Conservation (phyloP, 2,113 vertebrate species). For the Sinosuthora webbiana region DNA sequence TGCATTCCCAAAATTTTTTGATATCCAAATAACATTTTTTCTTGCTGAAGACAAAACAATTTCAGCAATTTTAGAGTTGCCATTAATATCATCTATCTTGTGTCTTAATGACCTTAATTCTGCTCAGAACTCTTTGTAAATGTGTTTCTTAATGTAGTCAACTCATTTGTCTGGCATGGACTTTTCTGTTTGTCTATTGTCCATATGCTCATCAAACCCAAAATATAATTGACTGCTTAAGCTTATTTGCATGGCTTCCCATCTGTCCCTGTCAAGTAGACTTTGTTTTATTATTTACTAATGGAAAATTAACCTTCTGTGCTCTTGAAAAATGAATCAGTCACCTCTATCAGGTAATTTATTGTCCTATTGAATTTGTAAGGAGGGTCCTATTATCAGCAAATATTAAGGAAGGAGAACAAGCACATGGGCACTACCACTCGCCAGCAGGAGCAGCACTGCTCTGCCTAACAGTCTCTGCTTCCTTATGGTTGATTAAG, state of each 20-base stretch:
- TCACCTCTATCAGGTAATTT: not conserved
- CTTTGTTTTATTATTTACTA: constrained; percentile 17
- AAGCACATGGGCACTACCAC: not conserved
- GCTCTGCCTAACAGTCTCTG: not conserved
- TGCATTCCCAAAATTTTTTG: not conserved
- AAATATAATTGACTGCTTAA: not conserved
- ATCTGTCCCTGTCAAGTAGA: constrained; percentile 16
- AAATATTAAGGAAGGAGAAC: not conserved
- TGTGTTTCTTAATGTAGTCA: not conserved
- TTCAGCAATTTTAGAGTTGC: not conserved
- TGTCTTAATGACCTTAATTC: not conserved
- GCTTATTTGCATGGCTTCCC: constrained; percentile 4
- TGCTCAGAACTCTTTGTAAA: not conserved
- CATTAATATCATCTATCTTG: not conserved
- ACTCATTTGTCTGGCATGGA: not conserved
- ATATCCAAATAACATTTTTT: not conserved
- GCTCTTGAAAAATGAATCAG: not conserved
- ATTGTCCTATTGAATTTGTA: not conserved
- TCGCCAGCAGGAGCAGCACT: not conserved
- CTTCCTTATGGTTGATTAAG: not conserved
- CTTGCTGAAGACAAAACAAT: not conserved
- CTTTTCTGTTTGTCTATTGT: not conserved
- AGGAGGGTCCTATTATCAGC: not conserved
- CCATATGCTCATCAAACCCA: not conserved
- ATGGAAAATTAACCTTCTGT: constrained; percentile 28